These are phyloP conservation scores for Nemotelus pantherinus DNA, from an alignment of 2,888 invertebrate genomes.

Conservation along the genomic window DNA sequence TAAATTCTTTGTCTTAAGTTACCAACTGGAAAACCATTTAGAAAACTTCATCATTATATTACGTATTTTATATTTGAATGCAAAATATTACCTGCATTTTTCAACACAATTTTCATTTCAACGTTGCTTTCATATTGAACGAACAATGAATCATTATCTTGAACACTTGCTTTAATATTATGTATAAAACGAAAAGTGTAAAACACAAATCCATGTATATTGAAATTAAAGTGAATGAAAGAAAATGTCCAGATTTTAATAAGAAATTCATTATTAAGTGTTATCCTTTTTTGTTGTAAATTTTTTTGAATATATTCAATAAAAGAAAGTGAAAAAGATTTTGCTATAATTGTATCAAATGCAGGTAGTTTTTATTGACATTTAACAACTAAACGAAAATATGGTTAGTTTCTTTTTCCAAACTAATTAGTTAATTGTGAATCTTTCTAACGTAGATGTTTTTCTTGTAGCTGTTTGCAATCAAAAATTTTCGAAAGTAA, in stretches of 20 bases:
- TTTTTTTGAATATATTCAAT: constrained; percentile 37
- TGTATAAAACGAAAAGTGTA: constrained; percentile 13
- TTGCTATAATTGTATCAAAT: constrained; percentile 38
- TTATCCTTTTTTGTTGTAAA: constrained; percentile 43
- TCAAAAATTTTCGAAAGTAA: no score
- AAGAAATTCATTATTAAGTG: constrained; percentile 40
- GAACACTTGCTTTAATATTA: constrained; percentile 24
- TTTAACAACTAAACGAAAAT: no score
- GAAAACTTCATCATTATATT: neutral
- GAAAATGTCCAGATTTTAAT: constrained; percentile 43
- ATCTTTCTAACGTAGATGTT: no score
- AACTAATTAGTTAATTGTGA: no score
- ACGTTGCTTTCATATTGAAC: neutral
- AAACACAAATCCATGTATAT: constrained; percentile 21
- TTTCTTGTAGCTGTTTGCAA: no score
- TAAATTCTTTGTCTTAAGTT: constrained; percentile 9
- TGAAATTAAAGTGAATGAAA: constrained; percentile 17
- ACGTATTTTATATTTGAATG: neutral
- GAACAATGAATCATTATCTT: constrained; percentile 15
- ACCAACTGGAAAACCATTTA: constrained; percentile 3
- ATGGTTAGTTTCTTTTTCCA: no score
- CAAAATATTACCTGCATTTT: neutral
- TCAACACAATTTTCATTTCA: neutral
- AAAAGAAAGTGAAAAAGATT: constrained; percentile 25
- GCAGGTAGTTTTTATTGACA: no score